These are phyloP conservation scores for Teleogryllus occipitalis DNA, from an alignment of 1,140 invertebrate species.

Conservation along the genomic window DNA sequence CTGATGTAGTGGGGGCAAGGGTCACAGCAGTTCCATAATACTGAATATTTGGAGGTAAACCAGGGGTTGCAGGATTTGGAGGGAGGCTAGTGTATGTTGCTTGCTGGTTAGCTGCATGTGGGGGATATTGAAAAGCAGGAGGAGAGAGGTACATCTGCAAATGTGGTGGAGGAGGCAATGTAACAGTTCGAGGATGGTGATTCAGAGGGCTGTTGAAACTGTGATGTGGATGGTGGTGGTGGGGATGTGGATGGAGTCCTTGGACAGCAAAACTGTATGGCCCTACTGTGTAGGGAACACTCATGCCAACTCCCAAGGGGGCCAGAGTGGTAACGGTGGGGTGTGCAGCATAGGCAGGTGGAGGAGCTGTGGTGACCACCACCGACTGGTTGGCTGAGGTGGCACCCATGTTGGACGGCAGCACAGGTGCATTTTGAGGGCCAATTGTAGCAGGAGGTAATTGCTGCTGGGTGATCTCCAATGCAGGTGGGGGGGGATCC, in stretches of 20 bases:
- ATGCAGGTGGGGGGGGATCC: slow-evolving; percentile 39
- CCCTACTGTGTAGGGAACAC: slow-evolving; percentile 48
- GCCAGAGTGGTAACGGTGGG: slow-evolving; percentile 42
- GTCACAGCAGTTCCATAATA: slow-evolving; percentile 21
- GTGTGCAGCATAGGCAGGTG: slow-evolving; percentile 41
- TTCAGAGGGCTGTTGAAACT: slow-evolving; percentile 41
- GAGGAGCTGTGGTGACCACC: slow-evolving; percentile 33
- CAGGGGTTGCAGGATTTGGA: slow-evolving; percentile 10
- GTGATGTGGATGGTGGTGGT: slow-evolving; percentile 37
- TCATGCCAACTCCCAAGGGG: slow-evolving; percentile 37
- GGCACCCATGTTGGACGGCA: background rate
- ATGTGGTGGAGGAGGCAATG: slow-evolving; percentile 19
- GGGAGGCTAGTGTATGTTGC: slow-evolving; percentile 17
- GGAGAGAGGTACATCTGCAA: slow-evolving; percentile 37
- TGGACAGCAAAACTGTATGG: slow-evolving; percentile 45
- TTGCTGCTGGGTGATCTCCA: slow-evolving; percentile 29
- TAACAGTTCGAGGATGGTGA: slow-evolving; percentile 30
- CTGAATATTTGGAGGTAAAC: slow-evolving; percentile 20
- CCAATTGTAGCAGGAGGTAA: slow-evolving; percentile 7
- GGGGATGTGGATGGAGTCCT: slow-evolving; percentile 34
- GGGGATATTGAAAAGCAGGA: slow-evolving; percentile 29
- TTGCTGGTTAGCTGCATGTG: slow-evolving; percentile 22
- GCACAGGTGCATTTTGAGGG: slow-evolving; percentile 23
- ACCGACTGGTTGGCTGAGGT: slow-evolving; percentile 11
- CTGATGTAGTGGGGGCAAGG: slow-evolving; percentile 27